Base-by-base conservation (phyloP, 2,888 invertebrate genomes). In the Scrobipalpa atriplicella region DNA sequence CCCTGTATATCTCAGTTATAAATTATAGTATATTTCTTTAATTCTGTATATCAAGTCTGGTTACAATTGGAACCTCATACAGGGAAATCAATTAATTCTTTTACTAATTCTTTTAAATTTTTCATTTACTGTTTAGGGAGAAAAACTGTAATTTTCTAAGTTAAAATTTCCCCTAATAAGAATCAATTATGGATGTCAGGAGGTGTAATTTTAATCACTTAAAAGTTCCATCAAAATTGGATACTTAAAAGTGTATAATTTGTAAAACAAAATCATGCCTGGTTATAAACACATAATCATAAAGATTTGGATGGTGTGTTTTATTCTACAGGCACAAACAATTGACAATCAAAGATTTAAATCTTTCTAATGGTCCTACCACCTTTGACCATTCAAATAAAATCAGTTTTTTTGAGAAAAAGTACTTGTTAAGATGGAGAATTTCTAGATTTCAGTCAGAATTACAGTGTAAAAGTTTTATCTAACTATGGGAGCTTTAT, bases 91-190 rank as follows among this genome's bases (percentile, higher is more conserved):
- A 76, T 75, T 78, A 73, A 73, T 73, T 77, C 75, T 65, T 68
- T 64, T 43, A 68, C 65, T 67, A 62, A 54, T 19, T 69, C 41
- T 56, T 64, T 43, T 58, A 65, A 69, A 67, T 64, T 60, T 64
- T 63, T 67, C 62, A 36, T 67, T 70, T 70, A 72, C 68, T 69
- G 43, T 66, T 69, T 69, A 74, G 70, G 76, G 74, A 78, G 77
- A 75, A 75, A 74, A 56, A 36, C 61, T 66, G 77, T 78, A 79
- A 79, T 76, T 81, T 79, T 75, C 72, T 83, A 83, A 83, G 81
- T 78, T 77, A 75, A 74, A 56, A 78, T 79, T 83, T 83, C 80
- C 83, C 81, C 74, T 85, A 85, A 85, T 85, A 85, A 85, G 84
- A 80, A 80, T 84, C 79, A 81, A 81, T 75, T 78, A 69, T 76